These are phyloP conservation scores for Tetragonula carbonaria DNA, from an alignment of 2,888 invertebrate species.

Conservation along the genomic window DNA sequence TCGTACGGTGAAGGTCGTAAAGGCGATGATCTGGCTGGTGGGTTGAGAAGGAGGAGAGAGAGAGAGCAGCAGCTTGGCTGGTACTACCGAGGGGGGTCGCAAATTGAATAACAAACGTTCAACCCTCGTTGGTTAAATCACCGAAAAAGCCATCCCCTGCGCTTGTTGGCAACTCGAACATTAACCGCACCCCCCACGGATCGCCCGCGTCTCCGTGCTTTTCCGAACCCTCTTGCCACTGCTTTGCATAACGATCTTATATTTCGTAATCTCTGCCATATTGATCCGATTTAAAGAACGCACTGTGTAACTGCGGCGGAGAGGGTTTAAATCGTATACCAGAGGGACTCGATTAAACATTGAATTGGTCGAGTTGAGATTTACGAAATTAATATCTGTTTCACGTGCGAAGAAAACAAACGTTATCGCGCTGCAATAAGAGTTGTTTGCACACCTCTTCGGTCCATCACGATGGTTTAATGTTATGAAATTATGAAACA, in stretches of 20 bases:
- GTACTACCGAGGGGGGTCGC: conserved; percentile 73
- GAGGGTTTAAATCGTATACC: too few species aligned
- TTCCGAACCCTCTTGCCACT: conserved; percentile 56
- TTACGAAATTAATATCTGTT: too few species aligned
- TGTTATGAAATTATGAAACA: too few species aligned
- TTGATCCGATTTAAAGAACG: conserved; percentile 78
- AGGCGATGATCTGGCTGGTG: conserved; percentile 63
- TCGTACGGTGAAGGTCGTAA: conserved; percentile 58
- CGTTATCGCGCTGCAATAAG: too few species aligned
- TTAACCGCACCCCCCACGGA: conserved; percentile 82
- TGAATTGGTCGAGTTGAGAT: too few species aligned
- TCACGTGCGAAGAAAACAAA: too few species aligned
- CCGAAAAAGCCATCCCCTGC: conserved; percentile 77
- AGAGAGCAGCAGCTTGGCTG: conserved; percentile 69
- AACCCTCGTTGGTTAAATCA: conserved; percentile 81
- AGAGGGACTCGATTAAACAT: too few species aligned
- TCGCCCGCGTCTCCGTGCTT: conserved; percentile 61
- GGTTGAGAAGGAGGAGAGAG: conserved; percentile 55
- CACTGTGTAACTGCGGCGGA: not conserved
- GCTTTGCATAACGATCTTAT: conserved; percentile 83
- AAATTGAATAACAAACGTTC: conserved; percentile 83
- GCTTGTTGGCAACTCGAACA: conserved; percentile 74
- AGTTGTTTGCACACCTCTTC: too few species aligned
- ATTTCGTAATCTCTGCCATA: conserved; percentile 81
- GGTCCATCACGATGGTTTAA: too few species aligned